These are phyloP conservation scores for Aplocera efformata DNA, from an alignment of 2,888 invertebrate species.

Conservation along the genomic window DNA sequence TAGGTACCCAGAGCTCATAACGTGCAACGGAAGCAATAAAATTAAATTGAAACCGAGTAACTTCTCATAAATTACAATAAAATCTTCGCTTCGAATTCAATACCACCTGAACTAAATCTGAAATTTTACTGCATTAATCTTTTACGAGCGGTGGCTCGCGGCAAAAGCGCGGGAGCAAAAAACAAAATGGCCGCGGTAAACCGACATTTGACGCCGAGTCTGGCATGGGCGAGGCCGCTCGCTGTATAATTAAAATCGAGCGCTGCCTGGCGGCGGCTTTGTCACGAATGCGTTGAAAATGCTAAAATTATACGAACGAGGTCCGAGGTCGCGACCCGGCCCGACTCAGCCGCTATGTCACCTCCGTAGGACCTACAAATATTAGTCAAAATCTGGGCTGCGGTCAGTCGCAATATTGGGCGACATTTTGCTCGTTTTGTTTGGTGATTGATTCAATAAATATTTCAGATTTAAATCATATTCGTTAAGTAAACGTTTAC, in stretches of 20 bases:
- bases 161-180: constrained; percentile 64
- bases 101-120: constrained; percentile 64
- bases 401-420: too few species aligned
- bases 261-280: constrained; percentile 43
- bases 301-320: constrained; percentile 29
- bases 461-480: too few species aligned
- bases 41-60: not conserved
- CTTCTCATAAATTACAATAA: constrained; percentile 48
- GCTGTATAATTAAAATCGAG: constrained; percentile 42
- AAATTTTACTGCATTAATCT: constrained; percentile 77
- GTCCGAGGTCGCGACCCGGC: constrained; percentile 7
- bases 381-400: not conserved
- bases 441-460: too few species aligned
- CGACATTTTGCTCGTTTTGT: too few species aligned
- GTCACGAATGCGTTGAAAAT: constrained; percentile 33
- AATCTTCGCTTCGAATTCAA: constrained; percentile 75
- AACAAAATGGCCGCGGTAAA: constrained; percentile 58
- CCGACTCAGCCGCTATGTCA: constrained; percentile 9
- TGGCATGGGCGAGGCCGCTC: constrained; percentile 28
- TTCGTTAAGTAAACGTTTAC: too few species aligned
- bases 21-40: too few species aligned
- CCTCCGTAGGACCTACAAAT: not conserved
- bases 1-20: too few species aligned
- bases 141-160: constrained; percentile 56
- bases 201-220: constrained; percentile 58